Evolutionary conservation across 2,113 vertebrate species (phyloP), one percentile per base, ranked within the genome.

Genomic region (Pygathrix nemaeus): DNA sequence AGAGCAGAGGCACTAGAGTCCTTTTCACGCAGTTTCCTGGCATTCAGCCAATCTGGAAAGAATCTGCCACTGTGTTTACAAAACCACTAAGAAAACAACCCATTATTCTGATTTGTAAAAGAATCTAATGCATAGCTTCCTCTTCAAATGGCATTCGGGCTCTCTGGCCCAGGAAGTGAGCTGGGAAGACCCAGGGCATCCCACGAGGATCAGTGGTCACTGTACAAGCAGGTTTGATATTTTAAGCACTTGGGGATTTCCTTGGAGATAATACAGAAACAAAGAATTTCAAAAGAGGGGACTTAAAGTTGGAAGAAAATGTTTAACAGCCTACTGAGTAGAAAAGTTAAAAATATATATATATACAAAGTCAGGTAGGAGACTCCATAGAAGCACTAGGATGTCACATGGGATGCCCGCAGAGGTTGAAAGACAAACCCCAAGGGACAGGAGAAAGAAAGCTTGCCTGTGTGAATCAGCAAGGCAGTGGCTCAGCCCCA

Each of bases 381-480:
- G 32, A 10, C 50, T 30, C 7, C 48, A 55, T 10, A 40, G 82
- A 52, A 90, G 52, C 14, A 0, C 17, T 20, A 43, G 83, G 12
- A 10, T 1, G 0, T 30, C 0, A 2, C 13, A 17, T 2, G 20
- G 48, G 55, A 52, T 1, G 1, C 30, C 6, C 10, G 16, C 40
- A 72, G 73, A 48, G n/a, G 40, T 10, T 23, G 30, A 59, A 35
- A 68, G 17, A 76, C 38, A 52, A 25, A 52, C 16, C 13, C 40
- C 25, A 2, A 6, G 8, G 10, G 79, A 1, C 1, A 0, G 16
- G 14, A 12, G 17, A 43, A 64, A 73, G 52, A 27, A 93, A 48
- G 35, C 11, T 27, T 32, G 32, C 30, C 16, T 48, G 32, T 1
- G 70, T 16, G n/a, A 70, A 9, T 21, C 4, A 23, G 35, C 6